These are phyloP conservation scores for Phycodurus eques DNA, from an alignment of 2,113 vertebrate genomes.

Conservation along the genomic window DNA sequence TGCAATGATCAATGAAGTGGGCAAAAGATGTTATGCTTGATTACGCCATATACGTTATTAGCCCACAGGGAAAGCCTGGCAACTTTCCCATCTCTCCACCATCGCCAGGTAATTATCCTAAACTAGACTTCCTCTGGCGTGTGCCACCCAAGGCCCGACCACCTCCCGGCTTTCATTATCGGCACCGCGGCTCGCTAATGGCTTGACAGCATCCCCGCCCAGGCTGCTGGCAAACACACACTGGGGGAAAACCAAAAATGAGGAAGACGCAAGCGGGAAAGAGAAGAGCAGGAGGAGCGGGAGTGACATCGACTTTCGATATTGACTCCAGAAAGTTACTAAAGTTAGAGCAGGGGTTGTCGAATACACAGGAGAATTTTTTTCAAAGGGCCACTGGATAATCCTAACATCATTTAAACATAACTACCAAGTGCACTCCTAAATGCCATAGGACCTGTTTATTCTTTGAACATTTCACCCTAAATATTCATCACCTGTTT, in stretches of 20 bases:
- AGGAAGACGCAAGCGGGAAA: conserved; percentile 9
- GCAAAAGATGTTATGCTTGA: conserved; percentile 36
- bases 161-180: conserved; percentile 71
- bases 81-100: conserved; percentile 43
- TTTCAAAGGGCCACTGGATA: not conserved
- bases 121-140: conserved; percentile 59
- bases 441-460: too few relatives aligned
- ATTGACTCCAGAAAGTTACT: not conserved
- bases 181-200: conserved; percentile 64
- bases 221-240: conserved; percentile 43
- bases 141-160: conserved; percentile 58
- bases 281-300: conserved; percentile 12
- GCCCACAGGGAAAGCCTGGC: conserved; percentile 45
- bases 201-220: conserved; percentile 44
- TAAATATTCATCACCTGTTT: too few relatives aligned
- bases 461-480: too few relatives aligned
- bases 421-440: too few relatives aligned
- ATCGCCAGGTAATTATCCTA: conserved; percentile 67
- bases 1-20: not conserved
- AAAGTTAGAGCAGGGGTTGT: conserved; percentile 7
- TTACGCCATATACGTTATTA: conserved; percentile 28
- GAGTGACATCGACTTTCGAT: not conserved
- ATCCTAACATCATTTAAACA: too few relatives aligned
- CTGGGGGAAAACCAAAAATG: not conserved
- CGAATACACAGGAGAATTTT: not conserved